Conservation (phyloP, 2,113 vertebrate species). For the Grus americana region DNA sequence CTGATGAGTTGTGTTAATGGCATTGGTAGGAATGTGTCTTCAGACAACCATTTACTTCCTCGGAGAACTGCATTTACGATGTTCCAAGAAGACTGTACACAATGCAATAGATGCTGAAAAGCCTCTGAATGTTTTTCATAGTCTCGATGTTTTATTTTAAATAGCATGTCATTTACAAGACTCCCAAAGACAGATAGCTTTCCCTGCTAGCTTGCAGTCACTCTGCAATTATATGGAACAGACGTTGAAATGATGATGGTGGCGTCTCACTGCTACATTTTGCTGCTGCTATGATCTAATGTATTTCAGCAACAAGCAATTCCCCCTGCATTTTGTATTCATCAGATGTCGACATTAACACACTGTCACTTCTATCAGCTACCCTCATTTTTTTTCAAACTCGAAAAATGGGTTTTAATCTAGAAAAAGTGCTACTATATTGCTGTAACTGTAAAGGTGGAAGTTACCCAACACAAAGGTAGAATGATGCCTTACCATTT, state of each 20-base stretch:
- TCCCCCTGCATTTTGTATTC: constrained; percentile 52
- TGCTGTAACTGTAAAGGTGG: background rate
- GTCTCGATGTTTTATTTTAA: constrained; percentile 61
- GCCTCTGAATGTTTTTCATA: constrained; percentile 44
- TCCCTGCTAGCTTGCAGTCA: constrained; percentile 13
- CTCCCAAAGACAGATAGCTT: constrained; percentile 44
- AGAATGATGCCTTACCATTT: background rate
- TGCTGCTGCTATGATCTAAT: constrained; percentile 48
- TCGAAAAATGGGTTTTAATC: constrained; percentile 27
- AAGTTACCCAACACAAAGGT: background rate
- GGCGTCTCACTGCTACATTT: constrained; percentile 48
- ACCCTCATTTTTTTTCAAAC: background rate
- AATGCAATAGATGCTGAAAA: constrained; percentile 52
- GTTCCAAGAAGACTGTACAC: constrained; percentile 17
- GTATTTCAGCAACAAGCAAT: constrained; percentile 42
- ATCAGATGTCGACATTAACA: constrained; percentile 41
- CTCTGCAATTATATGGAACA: constrained; percentile 58
- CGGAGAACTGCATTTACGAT: constrained; percentile 42
- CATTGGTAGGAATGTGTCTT: constrained; percentile 39
- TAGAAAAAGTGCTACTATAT: background rate
- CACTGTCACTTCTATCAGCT: constrained; percentile 35
- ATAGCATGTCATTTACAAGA: constrained; percentile 46
- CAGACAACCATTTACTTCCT: constrained; percentile 59
- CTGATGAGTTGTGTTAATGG: constrained; percentile 60
- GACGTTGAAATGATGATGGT: constrained; percentile 29